Evolutionary conservation across 2,113 vertebrate species (phyloP), one percentile per base, ranked within the genome.

Genomic region (Sander vitreus): DNA sequence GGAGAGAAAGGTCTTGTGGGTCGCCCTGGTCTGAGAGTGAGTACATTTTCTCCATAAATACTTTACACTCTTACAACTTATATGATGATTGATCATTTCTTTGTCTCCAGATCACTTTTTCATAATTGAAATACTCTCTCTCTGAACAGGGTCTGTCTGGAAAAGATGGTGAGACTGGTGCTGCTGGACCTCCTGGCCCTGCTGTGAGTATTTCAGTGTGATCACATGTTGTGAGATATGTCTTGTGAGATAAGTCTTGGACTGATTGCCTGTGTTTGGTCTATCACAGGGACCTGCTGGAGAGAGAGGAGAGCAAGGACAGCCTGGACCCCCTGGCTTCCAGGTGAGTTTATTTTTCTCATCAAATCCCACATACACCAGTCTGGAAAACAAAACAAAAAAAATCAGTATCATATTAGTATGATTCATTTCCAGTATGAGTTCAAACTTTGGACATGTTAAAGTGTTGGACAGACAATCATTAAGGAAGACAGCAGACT

Each of bases 151-250:
- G 98, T 92, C 95, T 99, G 74, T 63, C 97, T 11, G 98, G 98
- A 85, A 99, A 99, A 94, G 98, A 99, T 2, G 98, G 98, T n/a
- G 98, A 99, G 93, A 98, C 97, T 0, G 98, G 98, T 79, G 66
- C 97, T 6, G 73, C 93, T 0, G 98, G 98, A 59, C 97, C 98
- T 23, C 77, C 96, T 0, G 98, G 98, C 55, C 97, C 98, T 16
- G 88, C 96, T 27, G 98, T 99, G 90, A 99, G 98, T 97, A 63
- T 65, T 66, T 69, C 23, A 39, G 43, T 48, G 27, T 27, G 0
- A 25, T 21, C 19, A 39, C 16, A 76, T 53, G 23, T 15, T 8
- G 21, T 39, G 25, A 73, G 13, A 79, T 19, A 1, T 18, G 9
- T 43, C 39, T 15, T 8, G 18, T 39, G 25, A 70, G 15, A 79